Percentiles rank a stretch among this genome's conserved stretches.
Evolutionary conservation across 2,797 vertebrate genomes (phyloP).

Genomic region (Scolopax bukidnonensis): DNA sequence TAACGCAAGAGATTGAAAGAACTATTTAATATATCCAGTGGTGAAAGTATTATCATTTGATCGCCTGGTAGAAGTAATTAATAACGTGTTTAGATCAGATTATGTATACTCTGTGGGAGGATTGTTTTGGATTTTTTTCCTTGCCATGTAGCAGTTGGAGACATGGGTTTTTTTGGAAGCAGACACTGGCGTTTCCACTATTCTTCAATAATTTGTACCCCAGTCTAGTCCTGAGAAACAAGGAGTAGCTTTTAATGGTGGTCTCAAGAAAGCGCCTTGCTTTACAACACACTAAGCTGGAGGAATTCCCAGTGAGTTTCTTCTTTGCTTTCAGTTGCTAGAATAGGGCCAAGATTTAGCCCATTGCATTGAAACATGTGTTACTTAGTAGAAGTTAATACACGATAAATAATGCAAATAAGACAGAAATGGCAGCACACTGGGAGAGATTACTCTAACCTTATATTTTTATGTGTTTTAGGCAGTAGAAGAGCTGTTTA

Average conservation of each 20-base stretch:
- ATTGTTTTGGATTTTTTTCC: neutral
- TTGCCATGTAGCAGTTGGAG: neutral
- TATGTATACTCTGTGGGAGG: rapidly evolving
- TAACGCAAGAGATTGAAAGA: neutral
- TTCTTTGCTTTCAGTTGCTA: neutral
- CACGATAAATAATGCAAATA: neutral
- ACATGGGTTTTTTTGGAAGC: neutral
- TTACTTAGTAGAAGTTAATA: neutral
- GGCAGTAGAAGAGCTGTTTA: constrained; percentile 98
- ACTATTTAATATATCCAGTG: rapidly evolving
- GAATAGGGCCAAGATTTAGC: neutral
- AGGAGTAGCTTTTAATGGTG: neutral
- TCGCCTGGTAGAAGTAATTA: neutral
- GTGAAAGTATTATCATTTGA: rapidly evolving
- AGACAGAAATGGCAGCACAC: neutral
- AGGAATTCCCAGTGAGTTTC: neutral
- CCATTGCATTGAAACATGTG: neutral
- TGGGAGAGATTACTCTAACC: neutral
- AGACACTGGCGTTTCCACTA: neutral
- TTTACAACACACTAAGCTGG: neutral
- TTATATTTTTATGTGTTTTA: constrained; percentile 64
- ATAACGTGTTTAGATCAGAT: neutral
- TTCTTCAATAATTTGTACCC: neutral
- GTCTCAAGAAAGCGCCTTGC: neutral
- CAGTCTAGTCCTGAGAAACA: rapidly evolving